phyloP scores from a whole-genome alignment of 2,888 invertebrate species.

The Acanthosepion lycidas region DNA sequence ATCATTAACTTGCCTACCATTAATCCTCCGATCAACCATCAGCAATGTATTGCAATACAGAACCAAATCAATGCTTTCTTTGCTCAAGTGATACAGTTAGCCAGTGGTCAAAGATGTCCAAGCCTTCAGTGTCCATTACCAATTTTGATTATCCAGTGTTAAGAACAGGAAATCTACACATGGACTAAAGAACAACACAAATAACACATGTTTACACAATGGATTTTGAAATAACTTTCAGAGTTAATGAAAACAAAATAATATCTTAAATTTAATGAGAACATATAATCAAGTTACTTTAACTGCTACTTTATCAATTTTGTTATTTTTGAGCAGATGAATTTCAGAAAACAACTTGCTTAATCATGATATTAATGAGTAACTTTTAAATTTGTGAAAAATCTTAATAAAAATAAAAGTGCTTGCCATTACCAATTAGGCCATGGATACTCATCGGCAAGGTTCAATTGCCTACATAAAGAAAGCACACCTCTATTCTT shows the following conservation, averaged over 20 bases:
- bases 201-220: neutral
- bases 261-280: neutral
- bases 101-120: neutral
- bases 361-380: neutral
- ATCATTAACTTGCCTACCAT: neutral
- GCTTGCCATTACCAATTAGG: too few relatives aligned
- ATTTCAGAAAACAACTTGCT: neutral
- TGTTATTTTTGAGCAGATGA: neutral
- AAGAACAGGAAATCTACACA: neutral
- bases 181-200: too few relatives aligned
- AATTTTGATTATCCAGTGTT: neutral
- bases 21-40: neutral
- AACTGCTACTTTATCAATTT: neutral
- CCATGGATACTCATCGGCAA: too few relatives aligned
- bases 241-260: neutral
- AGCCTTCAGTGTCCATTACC: neutral
- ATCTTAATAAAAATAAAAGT: too few relatives aligned
- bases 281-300: neutral
- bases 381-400: neutral
- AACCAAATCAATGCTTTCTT: neutral
- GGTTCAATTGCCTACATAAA: too few relatives aligned
- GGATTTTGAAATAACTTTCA: neutral
- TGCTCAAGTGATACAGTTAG: neutral
- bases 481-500: too few relatives aligned
- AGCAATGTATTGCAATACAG: neutral